These are phyloP conservation scores for Aramus guarauna DNA, from an alignment of 2,113 vertebrate species.

Conservation along the genomic window DNA sequence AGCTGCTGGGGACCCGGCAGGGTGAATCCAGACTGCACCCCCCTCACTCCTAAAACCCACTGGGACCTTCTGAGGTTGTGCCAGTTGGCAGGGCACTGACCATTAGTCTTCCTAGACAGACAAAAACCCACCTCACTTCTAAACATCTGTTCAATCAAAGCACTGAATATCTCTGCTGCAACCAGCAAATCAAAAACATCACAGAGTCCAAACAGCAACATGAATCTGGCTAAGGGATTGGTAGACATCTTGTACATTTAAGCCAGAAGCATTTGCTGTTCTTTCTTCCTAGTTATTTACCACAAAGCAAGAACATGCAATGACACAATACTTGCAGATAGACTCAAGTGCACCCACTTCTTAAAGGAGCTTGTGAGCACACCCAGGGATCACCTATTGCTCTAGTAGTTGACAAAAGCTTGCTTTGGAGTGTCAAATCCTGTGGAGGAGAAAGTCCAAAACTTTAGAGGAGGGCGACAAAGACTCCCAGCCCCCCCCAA, in stretches of 20 bases:
- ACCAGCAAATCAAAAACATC: background rate
- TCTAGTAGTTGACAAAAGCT: background rate
- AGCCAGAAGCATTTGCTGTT: background rate
- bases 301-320: background rate
- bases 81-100: background rate
- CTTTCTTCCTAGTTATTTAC: background rate
- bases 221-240: background rate
- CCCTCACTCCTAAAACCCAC: background rate
- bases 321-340: background rate
- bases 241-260: background rate
- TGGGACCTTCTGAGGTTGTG: background rate
- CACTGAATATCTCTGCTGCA: background rate
- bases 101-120: background rate
- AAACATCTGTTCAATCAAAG: background rate
- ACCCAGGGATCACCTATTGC: background rate
- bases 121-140: background rate
- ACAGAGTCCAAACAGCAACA: background rate
- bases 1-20: background rate
- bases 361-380: background rate
- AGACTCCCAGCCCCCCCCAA: background rate
- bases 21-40: background rate
- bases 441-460: background rate
- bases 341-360: accelerated
- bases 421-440: background rate
- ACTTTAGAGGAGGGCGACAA: background rate